phyloP scores from a whole-genome alignment of 2,113 vertebrate genomes.

The Elanoides forficatus region DNA sequence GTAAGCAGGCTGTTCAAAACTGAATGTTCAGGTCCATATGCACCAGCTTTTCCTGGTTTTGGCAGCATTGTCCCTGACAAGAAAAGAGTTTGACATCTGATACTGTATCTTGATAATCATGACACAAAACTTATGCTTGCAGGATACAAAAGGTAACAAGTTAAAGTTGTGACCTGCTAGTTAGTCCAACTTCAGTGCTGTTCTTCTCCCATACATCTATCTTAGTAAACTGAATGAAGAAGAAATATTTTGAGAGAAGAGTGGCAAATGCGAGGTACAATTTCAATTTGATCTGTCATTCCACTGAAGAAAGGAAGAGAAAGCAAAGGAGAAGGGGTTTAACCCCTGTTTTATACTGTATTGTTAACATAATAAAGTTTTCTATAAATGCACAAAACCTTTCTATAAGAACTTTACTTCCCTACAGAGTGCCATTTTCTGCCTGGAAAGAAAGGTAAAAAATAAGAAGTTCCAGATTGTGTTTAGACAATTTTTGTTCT shows the following conservation, averaged over 20 bases:
- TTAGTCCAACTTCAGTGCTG: background rate
- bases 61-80: background rate
- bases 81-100: background rate
- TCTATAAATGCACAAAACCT: background rate
- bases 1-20: background rate
- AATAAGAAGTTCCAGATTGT: background rate
- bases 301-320: background rate
- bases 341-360: background rate
- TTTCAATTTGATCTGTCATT: background rate
- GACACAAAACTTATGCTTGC: background rate
- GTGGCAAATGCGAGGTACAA: background rate
- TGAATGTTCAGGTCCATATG: background rate
- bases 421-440: background rate
- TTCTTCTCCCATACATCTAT: background rate
- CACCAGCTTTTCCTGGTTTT: background rate
- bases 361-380: background rate
- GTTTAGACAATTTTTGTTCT: background rate
- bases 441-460: background rate
- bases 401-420: background rate
- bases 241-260: background rate
- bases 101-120: background rate
- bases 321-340: background rate
- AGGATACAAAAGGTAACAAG: background rate
- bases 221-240: background rate
- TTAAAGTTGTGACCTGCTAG: background rate